Evolutionary conservation across 2,113 vertebrate genomes (phyloP).

Genomic region (Malurus melanocephalus): DNA sequence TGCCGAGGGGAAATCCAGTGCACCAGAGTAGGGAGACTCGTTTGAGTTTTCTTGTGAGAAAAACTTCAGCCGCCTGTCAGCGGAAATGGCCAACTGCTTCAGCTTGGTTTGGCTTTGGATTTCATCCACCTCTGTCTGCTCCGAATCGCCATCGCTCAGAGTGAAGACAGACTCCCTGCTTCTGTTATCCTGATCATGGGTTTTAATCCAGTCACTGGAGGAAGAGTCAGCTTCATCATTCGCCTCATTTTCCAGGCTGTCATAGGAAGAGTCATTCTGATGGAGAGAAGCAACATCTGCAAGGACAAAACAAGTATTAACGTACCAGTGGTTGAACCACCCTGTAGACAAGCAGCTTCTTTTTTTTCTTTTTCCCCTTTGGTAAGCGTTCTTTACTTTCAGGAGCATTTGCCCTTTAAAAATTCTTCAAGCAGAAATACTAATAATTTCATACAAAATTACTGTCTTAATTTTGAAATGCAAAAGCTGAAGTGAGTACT

Average conservation of each 20-base stretch:
- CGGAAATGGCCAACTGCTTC: slow-evolving; percentile 63
- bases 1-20: slow-evolving; percentile 42
- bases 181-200: slow-evolving; percentile 79
- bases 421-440: neutral
- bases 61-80: slow-evolving; percentile 24
- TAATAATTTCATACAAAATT: neutral
- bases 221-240: slow-evolving; percentile 86
- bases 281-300: slow-evolving; percentile 86
- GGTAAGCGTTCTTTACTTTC: neutral
- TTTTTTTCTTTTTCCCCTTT: neutral
- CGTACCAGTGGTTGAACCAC: neutral
- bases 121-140: slow-evolving; percentile 71
- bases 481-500: neutral
- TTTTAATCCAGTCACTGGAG: slow-evolving; percentile 70
- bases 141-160: slow-evolving; percentile 83
- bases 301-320: slow-evolving; percentile 28
- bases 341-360: neutral
- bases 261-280: slow-evolving; percentile 90
- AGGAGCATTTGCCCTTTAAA: neutral
- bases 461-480: neutral
- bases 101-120: slow-evolving; percentile 64
- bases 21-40: slow-evolving; percentile 3
- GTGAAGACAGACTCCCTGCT: slow-evolving; percentile 91
- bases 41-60: slow-evolving; percentile 6
- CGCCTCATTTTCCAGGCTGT: slow-evolving; percentile 89